These are phyloP conservation scores for Thaumatotibia leucotreta DNA, from an alignment of 1,140 invertebrate species.

Conservation along the genomic window DNA sequence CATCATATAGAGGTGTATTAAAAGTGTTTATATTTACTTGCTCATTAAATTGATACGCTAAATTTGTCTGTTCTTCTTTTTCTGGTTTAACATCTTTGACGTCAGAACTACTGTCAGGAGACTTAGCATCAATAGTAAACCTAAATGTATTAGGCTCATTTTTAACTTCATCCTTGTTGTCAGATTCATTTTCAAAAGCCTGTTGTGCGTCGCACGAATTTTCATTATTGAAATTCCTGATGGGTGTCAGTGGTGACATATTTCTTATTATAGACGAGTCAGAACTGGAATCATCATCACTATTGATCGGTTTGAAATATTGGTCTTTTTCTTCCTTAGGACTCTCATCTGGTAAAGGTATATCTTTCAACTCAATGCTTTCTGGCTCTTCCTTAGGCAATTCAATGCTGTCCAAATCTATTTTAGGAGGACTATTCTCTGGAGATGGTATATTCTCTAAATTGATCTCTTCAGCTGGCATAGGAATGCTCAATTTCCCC, in stretches of 20 bases:
- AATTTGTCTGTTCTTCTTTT: constrained; percentile 45
- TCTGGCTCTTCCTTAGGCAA: constrained; percentile 48
- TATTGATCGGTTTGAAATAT: constrained; percentile 57
- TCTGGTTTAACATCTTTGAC: constrained; percentile 39
- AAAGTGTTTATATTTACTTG: constrained; percentile 61
- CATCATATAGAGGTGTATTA: constrained; percentile 59
- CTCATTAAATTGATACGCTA: constrained; percentile 57
- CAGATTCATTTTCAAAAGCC: constrained; percentile 62
- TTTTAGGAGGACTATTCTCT: constrained; percentile 48
- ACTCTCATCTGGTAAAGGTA: constrained; percentile 56
- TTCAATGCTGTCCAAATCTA: constrained; percentile 57
- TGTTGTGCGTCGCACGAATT: constrained; percentile 70
- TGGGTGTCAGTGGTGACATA: constrained; percentile 69
- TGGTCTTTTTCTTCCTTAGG: constrained; percentile 46
- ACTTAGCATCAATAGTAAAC: constrained; percentile 58
- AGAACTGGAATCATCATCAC: constrained; percentile 62
- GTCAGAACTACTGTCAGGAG: constrained; percentile 42
- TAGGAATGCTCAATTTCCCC: constrained; percentile 49
- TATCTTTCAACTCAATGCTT: constrained; percentile 39
- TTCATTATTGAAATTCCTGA: constrained; percentile 68
- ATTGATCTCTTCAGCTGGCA: constrained; percentile 57
- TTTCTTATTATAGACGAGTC: constrained; percentile 61
- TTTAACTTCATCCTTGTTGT: constrained; percentile 49
- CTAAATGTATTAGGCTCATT: constrained; percentile 58
- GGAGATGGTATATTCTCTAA: constrained; percentile 60